Evolutionary conservation across 2,797 vertebrate genomes (phyloP).

Genomic region (Pitangus sulphuratus): DNA sequence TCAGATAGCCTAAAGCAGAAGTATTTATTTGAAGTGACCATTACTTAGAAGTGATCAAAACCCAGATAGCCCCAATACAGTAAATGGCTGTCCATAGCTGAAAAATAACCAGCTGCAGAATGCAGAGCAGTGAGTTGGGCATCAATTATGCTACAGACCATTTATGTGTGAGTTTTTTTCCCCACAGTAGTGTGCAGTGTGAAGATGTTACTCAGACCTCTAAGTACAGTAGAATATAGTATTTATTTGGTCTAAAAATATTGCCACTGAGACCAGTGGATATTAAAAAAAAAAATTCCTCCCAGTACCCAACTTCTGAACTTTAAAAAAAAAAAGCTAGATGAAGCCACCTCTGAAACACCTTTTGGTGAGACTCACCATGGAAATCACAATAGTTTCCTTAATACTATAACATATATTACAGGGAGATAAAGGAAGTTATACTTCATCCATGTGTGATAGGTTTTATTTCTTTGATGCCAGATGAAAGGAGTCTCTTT

Average conservation of each 20-base stretch:
- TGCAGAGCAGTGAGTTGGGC: background rate
- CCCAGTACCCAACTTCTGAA: background rate
- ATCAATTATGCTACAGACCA: background rate
- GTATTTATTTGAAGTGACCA: background rate
- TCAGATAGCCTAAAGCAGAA: background rate
- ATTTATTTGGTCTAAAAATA: slow-evolving; percentile 3
- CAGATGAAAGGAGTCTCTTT: slow-evolving; percentile 63
- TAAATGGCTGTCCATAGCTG: background rate
- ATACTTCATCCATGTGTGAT: slow-evolving; percentile 15
- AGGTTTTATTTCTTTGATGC: slow-evolving; percentile 66
- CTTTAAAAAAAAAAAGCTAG: background rate
- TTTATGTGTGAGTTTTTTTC: background rate
- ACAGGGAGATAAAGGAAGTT: slow-evolving; percentile 16
- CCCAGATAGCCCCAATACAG: background rate
- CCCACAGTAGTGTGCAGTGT: background rate
- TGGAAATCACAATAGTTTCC: background rate
- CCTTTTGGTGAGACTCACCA: background rate
- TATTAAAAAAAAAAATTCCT: background rate
- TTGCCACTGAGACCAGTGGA: background rate
- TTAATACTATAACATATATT: background rate
- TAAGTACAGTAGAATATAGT: background rate
- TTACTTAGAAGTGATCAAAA: background rate
- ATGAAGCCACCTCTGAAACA: background rate
- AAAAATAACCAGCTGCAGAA: background rate
- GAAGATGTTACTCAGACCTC: background rate